Evolutionary conservation across 2,888 invertebrate species (phyloP).

Genomic region (Punctoribates punctum): DNA sequence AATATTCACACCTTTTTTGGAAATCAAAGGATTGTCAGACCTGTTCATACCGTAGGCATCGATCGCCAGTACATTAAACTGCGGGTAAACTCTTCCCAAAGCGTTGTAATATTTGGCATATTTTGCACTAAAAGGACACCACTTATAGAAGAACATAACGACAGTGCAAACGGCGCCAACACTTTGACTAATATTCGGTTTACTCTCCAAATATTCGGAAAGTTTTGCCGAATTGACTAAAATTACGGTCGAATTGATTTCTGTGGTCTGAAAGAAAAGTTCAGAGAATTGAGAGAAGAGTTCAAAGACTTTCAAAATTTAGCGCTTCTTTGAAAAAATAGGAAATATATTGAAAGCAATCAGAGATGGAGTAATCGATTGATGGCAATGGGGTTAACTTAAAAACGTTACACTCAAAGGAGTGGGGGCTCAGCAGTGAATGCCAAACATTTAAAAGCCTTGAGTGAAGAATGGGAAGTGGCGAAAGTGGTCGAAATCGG

Average conservation of each 20-base stretch:
- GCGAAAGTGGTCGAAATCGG: not conserved
- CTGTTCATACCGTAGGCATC: conserved; percentile 77
- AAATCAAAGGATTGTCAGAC: conserved; percentile 51
- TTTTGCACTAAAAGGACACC: conserved; percentile 83
- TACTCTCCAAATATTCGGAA: conserved; percentile 4
- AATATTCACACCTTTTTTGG: not conserved
- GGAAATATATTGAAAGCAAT: not conserved
- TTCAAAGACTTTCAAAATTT: not conserved
- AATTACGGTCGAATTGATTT: not conserved
- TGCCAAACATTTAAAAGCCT: too few species aligned
- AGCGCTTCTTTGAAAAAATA: not conserved
- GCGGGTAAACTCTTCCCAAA: conserved; percentile 77
- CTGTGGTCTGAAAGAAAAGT: not conserved
- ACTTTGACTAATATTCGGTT: conserved; percentile 9
- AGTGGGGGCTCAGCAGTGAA: too few species aligned
- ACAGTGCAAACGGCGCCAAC: conserved; percentile 58
- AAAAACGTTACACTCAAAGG: too few species aligned
- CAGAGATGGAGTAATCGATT: not conserved
- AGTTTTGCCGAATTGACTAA: conserved; percentile 27
- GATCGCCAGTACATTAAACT: conserved; percentile 79
- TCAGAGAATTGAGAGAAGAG: not conserved
- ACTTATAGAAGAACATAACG: conserved; percentile 81
- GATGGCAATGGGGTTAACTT: not conserved
- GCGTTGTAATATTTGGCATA: conserved; percentile 89
- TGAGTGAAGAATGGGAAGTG: too few species aligned